These are phyloP conservation scores for Rhingia campestris DNA, from an alignment of 2,888 invertebrate species.

Conservation along the genomic window DNA sequence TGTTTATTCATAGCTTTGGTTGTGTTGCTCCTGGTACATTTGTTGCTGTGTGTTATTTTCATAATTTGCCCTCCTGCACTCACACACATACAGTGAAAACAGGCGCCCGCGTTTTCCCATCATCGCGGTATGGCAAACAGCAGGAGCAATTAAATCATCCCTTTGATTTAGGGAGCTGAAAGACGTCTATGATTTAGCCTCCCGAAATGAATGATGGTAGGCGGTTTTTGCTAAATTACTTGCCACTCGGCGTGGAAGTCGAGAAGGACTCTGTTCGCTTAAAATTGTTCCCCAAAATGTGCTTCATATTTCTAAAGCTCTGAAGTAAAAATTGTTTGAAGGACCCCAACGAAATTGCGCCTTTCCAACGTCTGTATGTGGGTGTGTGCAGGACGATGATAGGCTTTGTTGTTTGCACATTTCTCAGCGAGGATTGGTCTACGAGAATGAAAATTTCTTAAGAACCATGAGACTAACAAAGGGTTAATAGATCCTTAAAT, in stretches of 20 bases:
- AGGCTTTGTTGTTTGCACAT: conserved; percentile 52
- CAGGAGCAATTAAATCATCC: conserved; percentile 72
- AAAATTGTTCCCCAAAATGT: conserved; percentile 52
- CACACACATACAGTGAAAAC: too few relatives aligned
- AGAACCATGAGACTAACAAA: conserved; percentile 52
- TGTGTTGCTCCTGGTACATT: conserved; percentile 53
- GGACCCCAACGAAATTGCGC: conserved; percentile 25
- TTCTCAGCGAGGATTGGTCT: conserved; percentile 64
- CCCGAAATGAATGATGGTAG: conserved; percentile 64
- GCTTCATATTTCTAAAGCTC: conserved; percentile 43
- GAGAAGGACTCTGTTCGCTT: background rate
- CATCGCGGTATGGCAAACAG: conserved; percentile 49
- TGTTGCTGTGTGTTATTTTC: conserved; percentile 52
- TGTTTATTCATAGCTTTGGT: conserved; percentile 67
- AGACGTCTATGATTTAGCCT: conserved; percentile 57
- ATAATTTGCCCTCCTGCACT: conserved; percentile 50
- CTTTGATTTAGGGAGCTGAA: conserved; percentile 65
- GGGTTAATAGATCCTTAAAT: conserved; percentile 64
- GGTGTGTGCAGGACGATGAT: background rate
- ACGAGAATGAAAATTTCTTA: conserved; percentile 30
- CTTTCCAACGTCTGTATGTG: too few relatives aligned
- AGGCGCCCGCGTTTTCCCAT: conserved; percentile 22
- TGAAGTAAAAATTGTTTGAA: conserved; percentile 30
- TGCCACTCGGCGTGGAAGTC: conserved; percentile 6
- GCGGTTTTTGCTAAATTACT: conserved; percentile 58